Percentiles rank a stretch among this genome's conserved stretches.
Evolutionary conservation across 2,888 invertebrate species (phyloP).

Genomic region (Nemotelus pantherinus): DNA sequence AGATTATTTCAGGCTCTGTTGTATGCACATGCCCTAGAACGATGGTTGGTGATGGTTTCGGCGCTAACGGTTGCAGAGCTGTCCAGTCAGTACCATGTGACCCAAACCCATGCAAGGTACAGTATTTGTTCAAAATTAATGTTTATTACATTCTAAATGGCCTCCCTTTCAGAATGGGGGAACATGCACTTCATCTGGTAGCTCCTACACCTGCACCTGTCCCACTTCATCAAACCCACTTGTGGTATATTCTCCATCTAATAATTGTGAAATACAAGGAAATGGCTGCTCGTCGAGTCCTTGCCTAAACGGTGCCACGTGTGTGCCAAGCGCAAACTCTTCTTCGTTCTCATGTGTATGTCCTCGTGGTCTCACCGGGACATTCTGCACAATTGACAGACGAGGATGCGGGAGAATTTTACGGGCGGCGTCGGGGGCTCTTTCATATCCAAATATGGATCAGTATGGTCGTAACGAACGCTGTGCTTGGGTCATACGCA

Average conservation of each 20-base stretch:
- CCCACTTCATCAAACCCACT: conserved; percentile 46
- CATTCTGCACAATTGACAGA: conserved; percentile 70
- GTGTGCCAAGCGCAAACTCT: conserved; percentile 60
- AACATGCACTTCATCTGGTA: conserved; percentile 56
- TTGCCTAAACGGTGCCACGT: conserved; percentile 84
- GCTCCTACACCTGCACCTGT: conserved; percentile 59
- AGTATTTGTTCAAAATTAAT: not conserved
- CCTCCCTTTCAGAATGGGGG: conserved; percentile 69
- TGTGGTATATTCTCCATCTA: not conserved
- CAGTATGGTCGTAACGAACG: conserved; percentile 71
- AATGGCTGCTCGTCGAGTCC: conserved; percentile 78
- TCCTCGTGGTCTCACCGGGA: conserved; percentile 73
- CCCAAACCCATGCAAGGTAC: conserved; percentile 67
- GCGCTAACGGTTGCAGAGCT: conserved; percentile 76
- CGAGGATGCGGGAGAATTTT: conserved; percentile 72
- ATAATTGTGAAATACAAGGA: conserved; percentile 50
- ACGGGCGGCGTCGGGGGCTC: conserved; percentile 66
- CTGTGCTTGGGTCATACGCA: conserved; percentile 84
- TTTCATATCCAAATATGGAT: conserved; percentile 70
- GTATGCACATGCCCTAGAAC: conserved; percentile 83
- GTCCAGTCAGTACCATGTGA: conserved; percentile 66
- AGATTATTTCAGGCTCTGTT: conserved; percentile 72
- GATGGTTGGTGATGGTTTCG: conserved; percentile 84
- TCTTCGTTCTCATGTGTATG: conserved; percentile 73
- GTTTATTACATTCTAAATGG: conserved; percentile 51